Conservation (phyloP, 2,113 vertebrate species). For the Cyanoderma ruficeps region DNA sequence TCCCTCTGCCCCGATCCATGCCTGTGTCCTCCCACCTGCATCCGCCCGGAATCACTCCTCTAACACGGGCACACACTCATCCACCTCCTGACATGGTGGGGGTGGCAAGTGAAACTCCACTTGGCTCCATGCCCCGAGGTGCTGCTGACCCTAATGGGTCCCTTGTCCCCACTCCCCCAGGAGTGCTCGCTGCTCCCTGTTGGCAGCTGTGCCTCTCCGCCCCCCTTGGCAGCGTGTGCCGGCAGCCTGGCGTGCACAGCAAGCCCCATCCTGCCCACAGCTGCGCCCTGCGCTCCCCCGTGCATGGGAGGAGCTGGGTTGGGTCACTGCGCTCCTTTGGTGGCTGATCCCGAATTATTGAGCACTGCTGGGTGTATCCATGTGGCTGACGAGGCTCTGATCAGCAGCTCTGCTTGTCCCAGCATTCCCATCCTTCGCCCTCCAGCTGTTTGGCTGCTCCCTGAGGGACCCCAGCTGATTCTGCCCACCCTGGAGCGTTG, state of each 20-base stretch:
- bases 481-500: not conserved
- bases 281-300: not conserved
- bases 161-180: not conserved
- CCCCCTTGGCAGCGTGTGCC: not conserved
- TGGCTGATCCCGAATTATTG: rapidly evolving
- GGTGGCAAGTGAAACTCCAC: not conserved
- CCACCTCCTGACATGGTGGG: rapidly evolving
- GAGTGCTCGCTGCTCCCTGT: not conserved
- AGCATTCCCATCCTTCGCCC: not conserved
- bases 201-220: not conserved
- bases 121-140: not conserved
- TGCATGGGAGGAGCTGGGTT: not conserved
- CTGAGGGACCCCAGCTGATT: rapidly evolving
- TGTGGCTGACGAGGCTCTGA: not conserved
- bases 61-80: not conserved
- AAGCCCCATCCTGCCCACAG: not conserved
- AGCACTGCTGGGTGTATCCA: not conserved
- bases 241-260: not conserved
- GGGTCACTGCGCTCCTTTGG: not conserved
- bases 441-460: not conserved
- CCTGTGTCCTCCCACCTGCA: not conserved
- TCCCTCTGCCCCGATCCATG: not conserved
- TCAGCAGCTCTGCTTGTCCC: not conserved
- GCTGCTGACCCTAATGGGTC: not conserved
- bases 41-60: not conserved